Evolutionary conservation across 2,113 vertebrate species (phyloP).

Genomic region (Penelope pileata): DNA sequence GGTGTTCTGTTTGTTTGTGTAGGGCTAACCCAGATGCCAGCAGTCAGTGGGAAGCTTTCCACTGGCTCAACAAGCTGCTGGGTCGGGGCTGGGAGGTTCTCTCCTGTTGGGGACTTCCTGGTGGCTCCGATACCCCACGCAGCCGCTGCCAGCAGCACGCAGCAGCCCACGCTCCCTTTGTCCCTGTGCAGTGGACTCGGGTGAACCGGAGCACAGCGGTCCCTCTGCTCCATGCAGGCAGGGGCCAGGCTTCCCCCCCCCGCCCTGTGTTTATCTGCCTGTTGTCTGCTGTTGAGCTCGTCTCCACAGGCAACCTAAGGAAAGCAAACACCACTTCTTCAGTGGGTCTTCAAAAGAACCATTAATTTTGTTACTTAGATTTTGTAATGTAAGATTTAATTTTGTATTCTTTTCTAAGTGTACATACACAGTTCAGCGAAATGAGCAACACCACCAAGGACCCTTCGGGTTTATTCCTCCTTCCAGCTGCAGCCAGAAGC

Average conservation of each 20-base stretch:
- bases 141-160: constrained; percentile 40
- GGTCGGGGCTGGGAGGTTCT: background rate
- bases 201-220: background rate
- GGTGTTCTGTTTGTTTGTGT: background rate
- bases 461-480: background rate
- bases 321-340: background rate
- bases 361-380: too few relatives aligned
- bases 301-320: background rate
- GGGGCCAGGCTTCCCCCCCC: background rate
- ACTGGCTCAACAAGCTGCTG: background rate
- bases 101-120: constrained; percentile 10
- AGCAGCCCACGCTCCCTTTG: constrained; percentile 46
- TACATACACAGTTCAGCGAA: background rate
- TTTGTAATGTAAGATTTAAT: accelerated
- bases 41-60: background rate
- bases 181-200: constrained; percentile 42
- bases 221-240: background rate
- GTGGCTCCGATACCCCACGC: background rate
- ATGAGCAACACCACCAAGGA: background rate
- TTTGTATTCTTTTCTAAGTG: background rate
- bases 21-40: background rate
- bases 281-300: background rate
- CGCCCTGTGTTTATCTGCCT: background rate
- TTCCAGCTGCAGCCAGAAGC: background rate
- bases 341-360: accelerated